phyloP scores from a whole-genome alignment of 2,797 vertebrate genomes.

The Chelonia mydas region DNA sequence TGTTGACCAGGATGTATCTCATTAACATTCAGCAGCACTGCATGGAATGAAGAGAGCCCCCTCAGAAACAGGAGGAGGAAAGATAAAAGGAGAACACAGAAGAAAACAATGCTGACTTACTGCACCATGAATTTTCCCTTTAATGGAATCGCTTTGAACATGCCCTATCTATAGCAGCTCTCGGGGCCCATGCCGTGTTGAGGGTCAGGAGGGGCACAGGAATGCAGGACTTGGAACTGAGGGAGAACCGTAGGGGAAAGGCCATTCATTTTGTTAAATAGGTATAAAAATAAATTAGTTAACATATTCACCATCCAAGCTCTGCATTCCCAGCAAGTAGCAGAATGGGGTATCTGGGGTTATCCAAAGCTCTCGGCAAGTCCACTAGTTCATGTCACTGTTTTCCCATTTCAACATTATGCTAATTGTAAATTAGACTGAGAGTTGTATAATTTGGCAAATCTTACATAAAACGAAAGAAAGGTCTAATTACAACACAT shows the following conservation, averaged over 20 bases:
- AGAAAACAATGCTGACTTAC: background rate
- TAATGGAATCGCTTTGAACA: background rate
- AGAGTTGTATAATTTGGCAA: background rate
- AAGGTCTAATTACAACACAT: background rate
- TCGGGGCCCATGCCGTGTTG: background rate
- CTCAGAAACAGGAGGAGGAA: background rate
- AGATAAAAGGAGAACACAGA: conserved; percentile 31
- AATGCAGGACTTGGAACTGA: background rate
- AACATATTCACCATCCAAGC: background rate
- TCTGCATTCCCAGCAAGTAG: background rate
- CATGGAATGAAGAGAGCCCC: conserved; percentile 29
- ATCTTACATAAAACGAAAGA: background rate
- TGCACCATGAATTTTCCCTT: background rate
- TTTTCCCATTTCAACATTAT: background rate
- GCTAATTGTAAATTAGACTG: background rate
- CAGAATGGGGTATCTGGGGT: background rate
- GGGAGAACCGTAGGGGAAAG: background rate
- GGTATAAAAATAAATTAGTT: too few relatives aligned
- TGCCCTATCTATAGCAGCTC: background rate
- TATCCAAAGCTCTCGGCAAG: background rate
- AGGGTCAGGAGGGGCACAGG: background rate
- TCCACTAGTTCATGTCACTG: background rate
- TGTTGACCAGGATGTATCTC: conserved; percentile 35
- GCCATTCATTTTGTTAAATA: background rate
- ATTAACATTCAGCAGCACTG: conserved; percentile 25